Percentiles rank a stretch among this genome's conserved stretches.
Evolutionary conservation across 1,140 invertebrate species (phyloP).

Genomic region (Drosophila sp.): DNA sequence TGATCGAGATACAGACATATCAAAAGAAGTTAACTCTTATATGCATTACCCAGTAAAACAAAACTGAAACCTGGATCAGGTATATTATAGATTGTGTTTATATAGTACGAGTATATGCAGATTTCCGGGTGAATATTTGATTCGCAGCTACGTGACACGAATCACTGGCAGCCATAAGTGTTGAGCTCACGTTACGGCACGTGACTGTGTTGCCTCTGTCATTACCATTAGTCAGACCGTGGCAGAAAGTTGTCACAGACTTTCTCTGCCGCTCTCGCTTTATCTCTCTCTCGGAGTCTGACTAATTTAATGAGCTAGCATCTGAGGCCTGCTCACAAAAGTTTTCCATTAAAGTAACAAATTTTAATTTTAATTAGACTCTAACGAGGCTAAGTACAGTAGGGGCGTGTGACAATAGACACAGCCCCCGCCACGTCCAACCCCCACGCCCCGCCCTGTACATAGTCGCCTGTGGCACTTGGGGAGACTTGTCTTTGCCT

Average conservation of each 20-base stretch:
- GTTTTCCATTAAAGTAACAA: conserved; percentile 75
- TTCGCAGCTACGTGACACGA: conserved; percentile 49
- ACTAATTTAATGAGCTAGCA: conserved; percentile 58
- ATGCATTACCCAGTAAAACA: not conserved
- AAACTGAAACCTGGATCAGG: not conserved
- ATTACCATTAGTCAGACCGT: conserved; percentile 44
- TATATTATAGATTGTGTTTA: not conserved
- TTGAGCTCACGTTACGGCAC: conserved; percentile 62
- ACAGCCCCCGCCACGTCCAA: not conserved
- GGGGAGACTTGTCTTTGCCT: conserved; percentile 1
- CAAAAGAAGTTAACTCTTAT: not conserved
- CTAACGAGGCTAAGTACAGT: conserved; percentile 61
- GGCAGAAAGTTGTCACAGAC: conserved; percentile 22
- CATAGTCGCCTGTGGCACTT: conserved; percentile 12
- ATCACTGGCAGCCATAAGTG: conserved; percentile 39
- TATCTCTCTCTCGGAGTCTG: conserved; percentile 1
- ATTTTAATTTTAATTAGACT: conserved; percentile 78
- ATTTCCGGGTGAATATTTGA: conserved; percentile 44
- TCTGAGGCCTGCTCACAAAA: conserved; percentile 55
- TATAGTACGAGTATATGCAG: not conserved
- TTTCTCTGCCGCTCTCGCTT: not conserved
- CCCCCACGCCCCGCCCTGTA: conserved; percentile 13
- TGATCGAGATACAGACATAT: too few relatives aligned
- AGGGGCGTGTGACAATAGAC: conserved; percentile 20
- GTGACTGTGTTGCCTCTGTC: conserved; percentile 55